Evolutionary conservation across 2,888 invertebrate genomes (phyloP).

Genomic region (Esperia sulphurella): DNA sequence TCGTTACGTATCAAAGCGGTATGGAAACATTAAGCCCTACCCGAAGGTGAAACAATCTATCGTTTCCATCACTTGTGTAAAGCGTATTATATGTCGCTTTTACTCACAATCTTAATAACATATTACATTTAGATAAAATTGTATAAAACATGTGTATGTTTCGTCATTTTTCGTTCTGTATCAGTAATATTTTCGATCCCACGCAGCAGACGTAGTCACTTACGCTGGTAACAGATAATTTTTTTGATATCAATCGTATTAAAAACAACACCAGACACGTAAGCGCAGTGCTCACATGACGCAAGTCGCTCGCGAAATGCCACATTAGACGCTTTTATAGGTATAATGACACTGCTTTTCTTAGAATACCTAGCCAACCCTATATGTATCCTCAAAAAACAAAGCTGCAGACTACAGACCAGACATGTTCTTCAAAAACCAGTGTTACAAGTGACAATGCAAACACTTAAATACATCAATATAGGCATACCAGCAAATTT

Average conservation of each 20-base stretch:
- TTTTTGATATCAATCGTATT: not conserved
- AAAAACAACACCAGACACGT: not conserved
- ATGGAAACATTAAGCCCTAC: constrained; percentile 10
- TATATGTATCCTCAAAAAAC: no score
- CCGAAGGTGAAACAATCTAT: not conserved
- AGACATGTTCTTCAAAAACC: no score
- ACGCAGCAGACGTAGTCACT: constrained; percentile 7
- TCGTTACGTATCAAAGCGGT: not conserved
- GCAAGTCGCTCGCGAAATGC: not conserved
- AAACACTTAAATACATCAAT: no score
- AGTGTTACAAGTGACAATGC: no score
- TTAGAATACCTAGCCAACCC: no score
- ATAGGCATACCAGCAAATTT: no score
- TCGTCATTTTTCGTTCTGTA: not conserved
- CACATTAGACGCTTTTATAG: not conserved
- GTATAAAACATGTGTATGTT: not conserved
- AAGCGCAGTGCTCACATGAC: not conserved
- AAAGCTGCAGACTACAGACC: no score
- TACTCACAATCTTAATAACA: not conserved
- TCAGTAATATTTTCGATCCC: not conserved
- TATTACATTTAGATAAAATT: not conserved
- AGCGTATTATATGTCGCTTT: constrained; percentile 9
- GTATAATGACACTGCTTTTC: not conserved
- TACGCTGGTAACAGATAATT: constrained; percentile 2
- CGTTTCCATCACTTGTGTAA: constrained; percentile 12